Evolutionary conservation across 2,797 vertebrate genomes (phyloP).

Genomic region (Sardinella longiceps): DNA sequence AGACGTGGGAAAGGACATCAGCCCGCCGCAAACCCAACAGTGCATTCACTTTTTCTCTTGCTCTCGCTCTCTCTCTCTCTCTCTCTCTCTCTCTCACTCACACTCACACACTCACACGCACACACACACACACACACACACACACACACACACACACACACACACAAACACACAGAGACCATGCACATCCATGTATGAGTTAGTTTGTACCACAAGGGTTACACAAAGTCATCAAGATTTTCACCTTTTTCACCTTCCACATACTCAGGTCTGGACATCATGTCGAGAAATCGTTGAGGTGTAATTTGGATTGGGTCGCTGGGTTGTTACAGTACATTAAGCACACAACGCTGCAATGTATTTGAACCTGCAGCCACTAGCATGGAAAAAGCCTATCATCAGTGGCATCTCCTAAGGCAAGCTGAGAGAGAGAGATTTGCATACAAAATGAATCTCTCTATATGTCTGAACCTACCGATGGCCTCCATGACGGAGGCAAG

Average conservation of each 20-base stretch:
- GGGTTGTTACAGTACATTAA: background rate
- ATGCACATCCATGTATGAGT: background rate
- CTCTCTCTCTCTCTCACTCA: background rate
- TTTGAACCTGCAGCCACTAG: background rate
- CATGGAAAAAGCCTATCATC: too few relatives aligned
- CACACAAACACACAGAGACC: conserved; percentile 50
- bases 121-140: conserved; percentile 35
- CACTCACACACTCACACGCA: conserved; percentile 31
- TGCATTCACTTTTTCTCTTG: background rate
- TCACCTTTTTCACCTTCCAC: background rate
- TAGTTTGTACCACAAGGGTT: too few relatives aligned
- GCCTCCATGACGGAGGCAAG: background rate
- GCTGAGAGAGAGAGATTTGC: background rate
- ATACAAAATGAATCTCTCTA: too few relatives aligned
- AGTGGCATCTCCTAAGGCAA: background rate
- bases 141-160: background rate
- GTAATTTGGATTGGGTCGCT: background rate
- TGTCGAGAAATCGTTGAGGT: background rate
- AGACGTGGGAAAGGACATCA: background rate
- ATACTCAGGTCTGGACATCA: background rate
- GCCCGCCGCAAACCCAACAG: background rate
- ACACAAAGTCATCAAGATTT: background rate
- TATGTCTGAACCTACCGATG: too few relatives aligned
- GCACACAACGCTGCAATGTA: background rate
- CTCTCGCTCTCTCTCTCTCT: too few relatives aligned